A percentile compares a stretch with the other conserved stretches of the same genome.
Conservation (phyloP, 2,888 invertebrate species). For the Venusia cambrica region DNA sequence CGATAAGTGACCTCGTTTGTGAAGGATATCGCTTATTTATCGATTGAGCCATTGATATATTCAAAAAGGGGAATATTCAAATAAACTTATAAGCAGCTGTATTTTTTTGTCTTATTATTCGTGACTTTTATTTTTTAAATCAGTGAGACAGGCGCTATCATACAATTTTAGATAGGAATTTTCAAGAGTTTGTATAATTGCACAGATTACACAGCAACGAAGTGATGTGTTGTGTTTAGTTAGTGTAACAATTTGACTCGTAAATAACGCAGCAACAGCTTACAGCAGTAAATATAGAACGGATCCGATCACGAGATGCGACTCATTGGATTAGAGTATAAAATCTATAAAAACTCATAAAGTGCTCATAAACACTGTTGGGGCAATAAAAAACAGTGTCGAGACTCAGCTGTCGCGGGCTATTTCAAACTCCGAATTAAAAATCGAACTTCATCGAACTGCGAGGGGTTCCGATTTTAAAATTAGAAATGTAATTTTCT, state of each 20-base stretch:
- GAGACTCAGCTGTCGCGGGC: slow-evolving; percentile 77
- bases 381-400: slow-evolving; percentile 77
- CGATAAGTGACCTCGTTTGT: slow-evolving; percentile 77
- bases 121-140: slow-evolving; percentile 24
- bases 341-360: slow-evolving; percentile 78
- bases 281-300: slow-evolving; percentile 57
- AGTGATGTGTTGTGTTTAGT: too few species aligned
- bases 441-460: slow-evolving; percentile 72
- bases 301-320: slow-evolving; percentile 69
- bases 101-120: slow-evolving; percentile 24
- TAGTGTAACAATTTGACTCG: slow-evolving; percentile 35
- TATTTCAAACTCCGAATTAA: slow-evolving; percentile 65
- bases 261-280: slow-evolving; percentile 54
- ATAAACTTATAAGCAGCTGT: slow-evolving; percentile 20
- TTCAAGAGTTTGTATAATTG: too few species aligned
- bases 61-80: slow-evolving; percentile 24
- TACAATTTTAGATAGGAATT: too few species aligned
- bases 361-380: slow-evolving; percentile 78
- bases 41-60: slow-evolving; percentile 60
- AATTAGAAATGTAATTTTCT: slow-evolving; percentile 59
- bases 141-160: slow-evolving; percentile 14
- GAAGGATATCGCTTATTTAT: slow-evolving; percentile 76
- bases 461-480: slow-evolving; percentile 63
- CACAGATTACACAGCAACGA: too few species aligned
- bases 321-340: slow-evolving; percentile 67